Evolutionary conservation across 2,797 vertebrate species (phyloP).

Genomic region (Zenarchopterus dispar): DNA sequence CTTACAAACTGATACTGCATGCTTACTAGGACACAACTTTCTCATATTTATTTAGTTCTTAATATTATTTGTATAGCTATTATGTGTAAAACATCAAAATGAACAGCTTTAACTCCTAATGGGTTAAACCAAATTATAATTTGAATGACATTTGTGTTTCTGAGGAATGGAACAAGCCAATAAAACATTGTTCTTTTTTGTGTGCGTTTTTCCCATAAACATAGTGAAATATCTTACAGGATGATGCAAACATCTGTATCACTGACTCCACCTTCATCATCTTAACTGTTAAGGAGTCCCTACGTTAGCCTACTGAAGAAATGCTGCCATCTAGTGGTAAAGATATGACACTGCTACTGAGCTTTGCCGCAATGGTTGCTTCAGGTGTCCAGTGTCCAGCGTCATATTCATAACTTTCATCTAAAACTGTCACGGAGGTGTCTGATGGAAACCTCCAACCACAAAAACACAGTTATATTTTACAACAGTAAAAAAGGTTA

Average conservation of each 20-base stretch:
- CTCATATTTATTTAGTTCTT: background rate
- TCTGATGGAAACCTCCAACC: too few species aligned
- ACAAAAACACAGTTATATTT: too few species aligned
- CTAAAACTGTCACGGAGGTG: too few species aligned
- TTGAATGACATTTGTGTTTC: background rate
- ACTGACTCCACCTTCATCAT: too few species aligned
- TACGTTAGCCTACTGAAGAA: background rate
- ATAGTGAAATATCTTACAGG: background rate
- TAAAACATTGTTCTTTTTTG: background rate
- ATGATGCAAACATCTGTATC: background rate
- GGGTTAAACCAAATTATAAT: background rate
- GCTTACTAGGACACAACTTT: background rate
- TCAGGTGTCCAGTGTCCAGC: background rate
- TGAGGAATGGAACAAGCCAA: background rate
- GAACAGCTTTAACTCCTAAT: background rate
- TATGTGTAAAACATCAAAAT: too few species aligned
- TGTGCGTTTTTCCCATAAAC: background rate
- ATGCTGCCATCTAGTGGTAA: conserved; percentile 26
- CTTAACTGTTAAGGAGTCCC: background rate
- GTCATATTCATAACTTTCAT: background rate
- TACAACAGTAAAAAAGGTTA: too few species aligned
- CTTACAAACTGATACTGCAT: background rate
- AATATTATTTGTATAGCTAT: background rate
- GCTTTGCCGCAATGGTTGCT: background rate
- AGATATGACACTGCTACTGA: background rate